phyloP scores from a whole-genome alignment of 2,113 vertebrate species.

The Cyphomyrus plagiostoma region DNA sequence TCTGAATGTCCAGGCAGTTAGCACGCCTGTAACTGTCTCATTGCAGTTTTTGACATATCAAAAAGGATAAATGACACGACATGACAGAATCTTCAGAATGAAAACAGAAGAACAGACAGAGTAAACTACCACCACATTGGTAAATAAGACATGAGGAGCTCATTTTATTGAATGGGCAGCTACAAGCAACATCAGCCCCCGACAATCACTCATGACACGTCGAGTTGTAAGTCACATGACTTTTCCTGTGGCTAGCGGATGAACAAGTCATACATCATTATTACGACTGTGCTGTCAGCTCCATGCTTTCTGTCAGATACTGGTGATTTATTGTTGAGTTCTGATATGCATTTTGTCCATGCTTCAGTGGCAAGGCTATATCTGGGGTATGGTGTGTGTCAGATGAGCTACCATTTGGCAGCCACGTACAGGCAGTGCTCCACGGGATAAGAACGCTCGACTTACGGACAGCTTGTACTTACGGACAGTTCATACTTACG shows the following conservation, averaged over 20 bases:
- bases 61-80: background rate
- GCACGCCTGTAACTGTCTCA: background rate
- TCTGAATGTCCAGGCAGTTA: background rate
- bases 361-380: background rate
- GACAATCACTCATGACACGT: background rate
- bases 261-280: background rate
- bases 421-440: background rate
- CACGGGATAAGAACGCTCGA: background rate
- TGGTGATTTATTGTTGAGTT: background rate
- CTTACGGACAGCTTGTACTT: background rate
- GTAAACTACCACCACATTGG: background rate
- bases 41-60: background rate
- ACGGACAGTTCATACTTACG: too few species aligned
- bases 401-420: background rate
- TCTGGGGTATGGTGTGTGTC: background rate
- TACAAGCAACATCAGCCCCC: background rate
- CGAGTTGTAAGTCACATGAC: background rate
- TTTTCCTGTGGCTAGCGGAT: background rate
- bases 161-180: background rate
- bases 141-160: background rate
- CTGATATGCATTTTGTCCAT: background rate
- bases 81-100: background rate
- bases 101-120: background rate
- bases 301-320: background rate
- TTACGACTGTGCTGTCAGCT: background rate